Conservation (phyloP, 2,888 invertebrate genomes). For the Patella depressa region DNA sequence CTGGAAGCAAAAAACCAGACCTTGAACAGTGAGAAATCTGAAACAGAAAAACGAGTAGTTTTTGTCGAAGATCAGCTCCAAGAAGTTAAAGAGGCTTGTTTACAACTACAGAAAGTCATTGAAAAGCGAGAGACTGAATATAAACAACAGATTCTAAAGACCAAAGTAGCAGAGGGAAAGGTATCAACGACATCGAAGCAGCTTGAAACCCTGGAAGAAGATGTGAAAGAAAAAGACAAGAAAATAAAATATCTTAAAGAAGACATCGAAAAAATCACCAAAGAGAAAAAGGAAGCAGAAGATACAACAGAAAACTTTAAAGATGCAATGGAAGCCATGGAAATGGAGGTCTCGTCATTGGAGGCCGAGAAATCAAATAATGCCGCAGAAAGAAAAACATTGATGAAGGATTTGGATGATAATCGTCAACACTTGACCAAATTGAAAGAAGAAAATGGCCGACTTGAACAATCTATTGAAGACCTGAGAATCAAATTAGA, state of each 20-base stretch:
- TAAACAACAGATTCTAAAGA: conserved; percentile 17
- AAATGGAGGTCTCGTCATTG: conserved; percentile 48
- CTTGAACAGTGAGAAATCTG: background rate
- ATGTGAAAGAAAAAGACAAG: conserved; percentile 18
- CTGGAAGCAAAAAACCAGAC: background rate
- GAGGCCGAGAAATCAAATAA: conserved; percentile 43
- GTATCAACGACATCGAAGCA: conserved; percentile 24
- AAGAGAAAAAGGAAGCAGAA: conserved; percentile 32
- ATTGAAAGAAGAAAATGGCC: conserved; percentile 19
- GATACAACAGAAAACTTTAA: conserved; percentile 48
- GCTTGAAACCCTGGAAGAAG: conserved; percentile 23
- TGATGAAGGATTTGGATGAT: conserved; percentile 27
- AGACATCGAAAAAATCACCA: conserved; percentile 26
- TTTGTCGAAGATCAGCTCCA: conserved; percentile 6
- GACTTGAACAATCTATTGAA: conserved; percentile 19
- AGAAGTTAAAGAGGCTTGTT: conserved; percentile 17
- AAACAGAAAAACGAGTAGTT: conserved; percentile 5
- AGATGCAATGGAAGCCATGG: conserved; percentile 54
- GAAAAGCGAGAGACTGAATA: conserved; percentile 16
- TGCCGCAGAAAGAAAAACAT: conserved; percentile 27
- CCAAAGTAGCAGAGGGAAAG: conserved; percentile 25
- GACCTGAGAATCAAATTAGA: conserved; percentile 15
- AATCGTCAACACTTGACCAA: conserved; percentile 18
- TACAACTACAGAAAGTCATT: conserved; percentile 18
- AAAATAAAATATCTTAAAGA: background rate